Percentiles rank a stretch among this genome's conserved stretches.
These are phyloP conservation scores for Sebastes wilsoni DNA, from an alignment of 2,797 vertebrate species.

Conservation along the genomic window DNA sequence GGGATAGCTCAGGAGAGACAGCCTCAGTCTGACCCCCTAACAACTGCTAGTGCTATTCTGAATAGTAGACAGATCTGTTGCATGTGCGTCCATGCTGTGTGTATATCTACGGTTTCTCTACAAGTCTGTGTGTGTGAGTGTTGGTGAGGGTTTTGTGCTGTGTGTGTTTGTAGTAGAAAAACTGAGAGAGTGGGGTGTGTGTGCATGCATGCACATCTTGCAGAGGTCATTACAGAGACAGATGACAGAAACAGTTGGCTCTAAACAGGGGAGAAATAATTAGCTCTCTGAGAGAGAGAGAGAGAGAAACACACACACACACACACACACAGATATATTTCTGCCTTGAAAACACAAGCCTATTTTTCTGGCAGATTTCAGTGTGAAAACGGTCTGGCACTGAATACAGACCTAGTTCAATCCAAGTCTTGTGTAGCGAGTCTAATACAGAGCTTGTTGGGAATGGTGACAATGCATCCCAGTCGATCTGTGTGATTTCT, in stretches of 20 bases:
- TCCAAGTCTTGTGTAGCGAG: slow-evolving; percentile 66
- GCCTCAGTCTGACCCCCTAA: not conserved
- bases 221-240: slow-evolving; percentile 79
- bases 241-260: slow-evolving; percentile 81
- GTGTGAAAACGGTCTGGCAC: slow-evolving; percentile 73
- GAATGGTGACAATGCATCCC: slow-evolving; percentile 62
- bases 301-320: not conserved
- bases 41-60: not conserved
- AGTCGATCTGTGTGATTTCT: slow-evolving; percentile 59
- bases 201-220: slow-evolving; percentile 63
- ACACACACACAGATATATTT: slow-evolving; percentile 31
- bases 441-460: slow-evolving; percentile 57
- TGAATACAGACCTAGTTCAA: slow-evolving; percentile 48
- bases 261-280: slow-evolving; percentile 76
- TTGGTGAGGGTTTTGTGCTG: slow-evolving; percentile 3
- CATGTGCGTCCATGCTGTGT: slow-evolving; percentile 8
- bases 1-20: not conserved
- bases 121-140: not conserved
- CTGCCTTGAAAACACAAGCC: slow-evolving; percentile 49
- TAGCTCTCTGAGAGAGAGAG: slow-evolving; percentile 61
- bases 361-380: slow-evolving; percentile 65
- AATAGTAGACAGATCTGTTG: slow-evolving; percentile 10
- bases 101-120: not conserved
- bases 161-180: slow-evolving; percentile 9
- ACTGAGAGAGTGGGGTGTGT: slow-evolving; percentile 10